Conservation (phyloP, 1,140 invertebrate genomes). For the Bathynomus jamesi region DNA sequence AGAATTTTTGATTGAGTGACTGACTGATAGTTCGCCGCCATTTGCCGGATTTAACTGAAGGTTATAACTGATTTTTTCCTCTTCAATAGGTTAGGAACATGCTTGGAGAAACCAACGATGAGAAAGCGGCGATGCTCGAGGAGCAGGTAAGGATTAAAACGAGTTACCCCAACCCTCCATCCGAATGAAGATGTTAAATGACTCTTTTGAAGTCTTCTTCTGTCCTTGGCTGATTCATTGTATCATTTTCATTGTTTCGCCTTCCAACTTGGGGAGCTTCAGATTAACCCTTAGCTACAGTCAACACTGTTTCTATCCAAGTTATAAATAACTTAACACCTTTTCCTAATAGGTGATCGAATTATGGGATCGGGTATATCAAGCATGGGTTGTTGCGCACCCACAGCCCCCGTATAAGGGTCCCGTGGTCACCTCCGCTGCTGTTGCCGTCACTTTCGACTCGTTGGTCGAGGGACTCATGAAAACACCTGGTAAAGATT, state of each 20-base stretch:
- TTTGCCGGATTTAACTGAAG: no score
- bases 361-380: conserved; percentile 86
- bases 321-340: no score
- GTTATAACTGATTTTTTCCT: no score
- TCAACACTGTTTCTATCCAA: no score
- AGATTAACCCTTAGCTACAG: no score
- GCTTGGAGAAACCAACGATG: conserved; percentile 68
- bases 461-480: conserved; percentile 60
- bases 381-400: conserved; percentile 72
- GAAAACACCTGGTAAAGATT: conserved; percentile 58
- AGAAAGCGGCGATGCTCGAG: conserved; percentile 76
- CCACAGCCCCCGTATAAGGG: conserved; percentile 47
- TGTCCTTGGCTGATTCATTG: no score
- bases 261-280: no score
- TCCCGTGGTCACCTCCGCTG: conserved; percentile 58
- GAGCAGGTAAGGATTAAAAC: conserved; percentile 55
- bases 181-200: no score
- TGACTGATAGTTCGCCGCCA: not conserved
- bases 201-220: no score
- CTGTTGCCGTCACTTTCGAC: conserved; percentile 62
- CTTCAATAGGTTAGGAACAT: conserved; percentile 63
- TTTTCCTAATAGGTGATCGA: conserved; percentile 69
- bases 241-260: no score
- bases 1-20: no score
- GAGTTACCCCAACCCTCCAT: no score